Conservation (phyloP, 2,113 vertebrate genomes). For the Gallinago undulata region DNA sequence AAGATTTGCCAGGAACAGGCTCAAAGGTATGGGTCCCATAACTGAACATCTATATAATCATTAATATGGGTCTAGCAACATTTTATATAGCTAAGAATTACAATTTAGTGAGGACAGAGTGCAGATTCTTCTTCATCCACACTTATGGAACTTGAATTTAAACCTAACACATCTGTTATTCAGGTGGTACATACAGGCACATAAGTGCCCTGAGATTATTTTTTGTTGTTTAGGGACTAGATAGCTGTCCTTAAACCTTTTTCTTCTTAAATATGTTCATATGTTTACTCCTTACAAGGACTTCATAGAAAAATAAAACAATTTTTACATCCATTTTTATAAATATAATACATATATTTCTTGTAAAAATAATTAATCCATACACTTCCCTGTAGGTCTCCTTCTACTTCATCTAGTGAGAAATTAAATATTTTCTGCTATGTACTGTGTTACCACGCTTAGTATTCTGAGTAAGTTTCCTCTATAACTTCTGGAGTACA, state of each 20-base stretch:
- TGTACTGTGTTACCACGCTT: background rate
- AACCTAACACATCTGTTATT: background rate
- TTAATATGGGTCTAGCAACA: background rate
- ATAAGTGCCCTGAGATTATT: background rate
- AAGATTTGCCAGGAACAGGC: background rate
- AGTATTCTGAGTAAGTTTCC: background rate
- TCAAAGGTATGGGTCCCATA: background rate
- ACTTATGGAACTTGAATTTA: background rate
- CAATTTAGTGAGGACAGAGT: background rate
- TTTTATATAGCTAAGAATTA: background rate
- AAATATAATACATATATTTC: background rate
- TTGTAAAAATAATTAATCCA: background rate
- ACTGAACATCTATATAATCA: background rate
- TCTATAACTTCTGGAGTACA: background rate
- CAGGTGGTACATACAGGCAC: background rate
- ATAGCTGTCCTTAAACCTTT: background rate
- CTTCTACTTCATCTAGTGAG: background rate
- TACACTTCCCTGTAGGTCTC: background rate
- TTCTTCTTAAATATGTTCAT: background rate
- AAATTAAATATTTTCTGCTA: background rate
- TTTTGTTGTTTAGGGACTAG: background rate
- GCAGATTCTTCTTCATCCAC: background rate
- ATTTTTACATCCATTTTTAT: background rate
- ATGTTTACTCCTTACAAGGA: background rate
- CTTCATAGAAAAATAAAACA: background rate